Evolutionary conservation across 2,113 vertebrate genomes (phyloP).

Genomic region (Turdus rufiventris): DNA sequence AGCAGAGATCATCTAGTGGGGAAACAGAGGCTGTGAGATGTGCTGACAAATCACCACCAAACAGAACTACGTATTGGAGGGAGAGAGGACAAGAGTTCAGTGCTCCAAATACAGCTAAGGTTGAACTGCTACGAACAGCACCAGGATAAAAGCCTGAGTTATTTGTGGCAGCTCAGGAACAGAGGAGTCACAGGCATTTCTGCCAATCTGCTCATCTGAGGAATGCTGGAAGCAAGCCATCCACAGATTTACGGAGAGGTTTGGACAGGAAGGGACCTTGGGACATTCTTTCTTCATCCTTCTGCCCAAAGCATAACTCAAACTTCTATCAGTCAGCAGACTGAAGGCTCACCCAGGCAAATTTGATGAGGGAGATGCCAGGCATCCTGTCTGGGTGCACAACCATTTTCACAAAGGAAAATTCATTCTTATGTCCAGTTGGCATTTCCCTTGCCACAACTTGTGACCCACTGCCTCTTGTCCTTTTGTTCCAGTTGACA

Average conservation of each 20-base stretch:
- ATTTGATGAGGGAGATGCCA: neutral
- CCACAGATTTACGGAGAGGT: neutral
- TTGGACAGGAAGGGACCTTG: neutral
- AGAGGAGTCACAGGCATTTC: neutral
- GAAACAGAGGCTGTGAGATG: neutral
- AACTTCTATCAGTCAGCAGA: neutral
- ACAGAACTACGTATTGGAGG: neutral
- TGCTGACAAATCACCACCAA: neutral
- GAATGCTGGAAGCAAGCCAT: neutral
- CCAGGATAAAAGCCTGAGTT: neutral
- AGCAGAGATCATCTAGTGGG: neutral
- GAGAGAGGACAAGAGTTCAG: neutral
- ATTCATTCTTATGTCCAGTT: neutral
- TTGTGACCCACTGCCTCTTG: neutral
- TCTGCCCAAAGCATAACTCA: neutral
- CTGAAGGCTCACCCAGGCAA: neutral
- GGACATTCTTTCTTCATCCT: neutral
- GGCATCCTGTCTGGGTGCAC: neutral
- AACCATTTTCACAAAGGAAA: neutral
- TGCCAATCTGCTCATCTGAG: neutral
- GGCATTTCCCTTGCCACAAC: neutral
- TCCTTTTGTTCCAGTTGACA: neutral
- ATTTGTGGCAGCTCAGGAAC: constrained; percentile 12
- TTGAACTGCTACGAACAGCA: neutral
- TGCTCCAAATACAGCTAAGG: neutral